A percentile compares a stretch with the other conserved stretches of the same genome.
phyloP scores from a whole-genome alignment of 2,797 vertebrate genomes.

The Onychomys arenicola region DNA sequence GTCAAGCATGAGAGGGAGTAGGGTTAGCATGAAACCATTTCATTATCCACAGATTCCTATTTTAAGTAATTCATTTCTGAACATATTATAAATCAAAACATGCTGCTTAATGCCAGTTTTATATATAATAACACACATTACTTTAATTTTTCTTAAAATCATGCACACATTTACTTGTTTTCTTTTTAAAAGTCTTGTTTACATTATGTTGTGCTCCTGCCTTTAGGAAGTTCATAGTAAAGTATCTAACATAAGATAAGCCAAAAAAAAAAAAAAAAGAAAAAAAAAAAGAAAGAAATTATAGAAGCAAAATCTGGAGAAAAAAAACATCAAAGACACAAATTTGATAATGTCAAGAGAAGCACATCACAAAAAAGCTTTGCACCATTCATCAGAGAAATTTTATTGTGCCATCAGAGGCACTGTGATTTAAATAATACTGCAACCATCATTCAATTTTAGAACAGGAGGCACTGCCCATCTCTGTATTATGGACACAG shows the following conservation, averaged over 20 bases:
- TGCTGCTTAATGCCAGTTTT: neutral
- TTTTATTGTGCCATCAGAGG: neutral
- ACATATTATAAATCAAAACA: neutral
- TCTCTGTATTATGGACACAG: neutral
- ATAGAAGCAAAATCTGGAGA: conserved; percentile 3
- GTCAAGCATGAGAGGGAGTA: neutral
- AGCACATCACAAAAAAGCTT: neutral
- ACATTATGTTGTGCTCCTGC: neutral
- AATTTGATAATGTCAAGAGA: neutral
- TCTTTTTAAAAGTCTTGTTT: neutral
- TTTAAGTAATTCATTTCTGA: neutral
- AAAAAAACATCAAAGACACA: neutral
- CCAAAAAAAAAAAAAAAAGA: neutral
- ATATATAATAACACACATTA: neutral
- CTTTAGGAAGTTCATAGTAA: neutral
- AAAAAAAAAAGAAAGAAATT: neutral
- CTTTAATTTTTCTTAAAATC: conserved; percentile 14
- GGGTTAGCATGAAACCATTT: neutral
- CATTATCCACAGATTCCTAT: neutral
- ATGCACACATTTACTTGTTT: neutral
- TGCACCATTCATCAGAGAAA: neutral
- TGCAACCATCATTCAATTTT: neutral
- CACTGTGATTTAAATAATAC: neutral
- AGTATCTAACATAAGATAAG: neutral
- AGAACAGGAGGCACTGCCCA: neutral